These are phyloP conservation scores for Carabus problematicus DNA, from an alignment of 2,888 invertebrate genomes.

Conservation along the genomic window DNA sequence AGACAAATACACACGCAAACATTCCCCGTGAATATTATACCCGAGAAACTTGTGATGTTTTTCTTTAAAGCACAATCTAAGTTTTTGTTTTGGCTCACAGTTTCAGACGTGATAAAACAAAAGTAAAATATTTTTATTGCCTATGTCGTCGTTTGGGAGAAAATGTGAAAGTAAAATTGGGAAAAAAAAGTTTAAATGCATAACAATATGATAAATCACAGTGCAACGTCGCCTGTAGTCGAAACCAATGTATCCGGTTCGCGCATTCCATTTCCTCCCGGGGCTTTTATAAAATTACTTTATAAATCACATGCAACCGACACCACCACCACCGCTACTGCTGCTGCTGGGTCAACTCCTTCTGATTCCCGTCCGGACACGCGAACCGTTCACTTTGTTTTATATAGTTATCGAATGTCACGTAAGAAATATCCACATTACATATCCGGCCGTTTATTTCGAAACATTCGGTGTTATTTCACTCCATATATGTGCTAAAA, in stretches of 20 bases:
- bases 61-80: constrained; percentile 15
- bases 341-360: background rate
- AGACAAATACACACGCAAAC: background rate
- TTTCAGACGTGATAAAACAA: constrained; percentile 29
- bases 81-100: constrained; percentile 24
- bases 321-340: constrained; percentile 1
- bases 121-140: constrained; percentile 31
- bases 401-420: background rate
- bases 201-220: constrained; percentile 33
- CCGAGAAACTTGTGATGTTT: constrained; percentile 17
- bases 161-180: constrained; percentile 4
- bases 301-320: constrained; percentile 37
- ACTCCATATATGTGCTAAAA: background rate
- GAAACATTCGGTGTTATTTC: background rate
- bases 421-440: background rate
- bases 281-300: constrained; percentile 38
- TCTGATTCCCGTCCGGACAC: background rate
- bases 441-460: background rate
- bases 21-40: constrained; percentile 16
- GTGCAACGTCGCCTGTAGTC: background rate
- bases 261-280: constrained; percentile 29
- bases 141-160: constrained; percentile 4
- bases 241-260: background rate
- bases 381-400: background rate
- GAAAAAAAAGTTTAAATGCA: constrained; percentile 28